Evolutionary conservation across 2,888 invertebrate genomes (phyloP).

Genomic region (Seira musarum): DNA sequence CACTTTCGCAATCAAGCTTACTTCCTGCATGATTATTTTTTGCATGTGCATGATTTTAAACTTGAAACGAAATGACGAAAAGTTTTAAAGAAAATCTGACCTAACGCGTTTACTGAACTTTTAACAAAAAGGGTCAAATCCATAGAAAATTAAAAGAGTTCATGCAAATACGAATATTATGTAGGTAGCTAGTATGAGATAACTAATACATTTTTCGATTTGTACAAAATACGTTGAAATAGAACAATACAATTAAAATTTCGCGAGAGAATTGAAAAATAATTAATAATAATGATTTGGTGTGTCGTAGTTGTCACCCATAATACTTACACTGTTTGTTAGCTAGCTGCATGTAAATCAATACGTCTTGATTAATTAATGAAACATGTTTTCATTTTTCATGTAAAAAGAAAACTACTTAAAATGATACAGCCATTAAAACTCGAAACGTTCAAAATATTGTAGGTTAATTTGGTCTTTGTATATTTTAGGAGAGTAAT

Average conservation of each 20-base stretch:
- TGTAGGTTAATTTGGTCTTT: conserved; percentile 6
- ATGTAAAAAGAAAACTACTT: conserved; percentile 11
- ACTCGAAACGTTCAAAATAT: conserved; percentile 18
- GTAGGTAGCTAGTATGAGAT: too few species aligned
- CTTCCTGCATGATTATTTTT: conserved; percentile 9
- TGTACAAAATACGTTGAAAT: conserved; percentile 8
- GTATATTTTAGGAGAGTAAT: not conserved
- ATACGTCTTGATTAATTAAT: not conserved
- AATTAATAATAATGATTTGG: too few species aligned
- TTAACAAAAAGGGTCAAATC: not conserved
- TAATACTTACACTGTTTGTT: not conserved
- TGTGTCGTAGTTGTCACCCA: not conserved
- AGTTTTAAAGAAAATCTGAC: not conserved
- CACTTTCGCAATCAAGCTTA: not conserved
- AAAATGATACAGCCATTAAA: conserved; percentile 7
- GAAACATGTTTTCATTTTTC: not conserved
- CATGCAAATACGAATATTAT: conserved; percentile 15
- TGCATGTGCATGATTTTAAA: conserved; percentile 3
- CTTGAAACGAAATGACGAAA: conserved; percentile 2
- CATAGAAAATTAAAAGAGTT: not conserved
- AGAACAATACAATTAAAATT: not conserved
- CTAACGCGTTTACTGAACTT: not conserved
- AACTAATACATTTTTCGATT: too few species aligned
- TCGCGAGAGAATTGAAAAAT: not conserved
- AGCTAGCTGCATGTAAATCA: not conserved